Evolutionary conservation across 1,140 invertebrate species (phyloP).

Genomic region (Polypedilum pembai): DNA sequence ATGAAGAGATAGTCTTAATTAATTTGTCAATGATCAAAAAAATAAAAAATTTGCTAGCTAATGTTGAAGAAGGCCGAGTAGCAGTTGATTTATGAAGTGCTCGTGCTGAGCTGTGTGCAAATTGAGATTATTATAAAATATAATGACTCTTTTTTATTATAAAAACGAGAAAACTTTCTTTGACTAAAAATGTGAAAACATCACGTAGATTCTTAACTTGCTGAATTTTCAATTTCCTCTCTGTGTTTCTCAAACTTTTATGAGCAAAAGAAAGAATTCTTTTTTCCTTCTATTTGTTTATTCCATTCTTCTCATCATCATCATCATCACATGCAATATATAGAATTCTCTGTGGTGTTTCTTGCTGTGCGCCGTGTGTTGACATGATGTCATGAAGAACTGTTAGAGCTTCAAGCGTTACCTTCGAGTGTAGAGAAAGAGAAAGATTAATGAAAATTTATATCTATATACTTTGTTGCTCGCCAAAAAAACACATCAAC

Average conservation of each 20-base stretch:
- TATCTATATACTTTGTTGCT: not conserved
- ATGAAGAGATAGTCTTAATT: too few relatives aligned
- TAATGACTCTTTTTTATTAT: slow-evolving; percentile 11
- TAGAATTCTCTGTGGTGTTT: not conserved
- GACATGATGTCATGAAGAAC: slow-evolving; percentile 11
- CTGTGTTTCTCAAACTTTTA: not conserved
- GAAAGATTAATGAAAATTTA: not conserved
- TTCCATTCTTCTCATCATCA: not conserved
- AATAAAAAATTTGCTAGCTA: too few relatives aligned
- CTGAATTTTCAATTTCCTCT: slow-evolving; percentile 18
- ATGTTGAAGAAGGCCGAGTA: not conserved
- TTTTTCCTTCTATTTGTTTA: too few relatives aligned
- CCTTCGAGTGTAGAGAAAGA: not conserved
- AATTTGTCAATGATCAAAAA: too few relatives aligned
- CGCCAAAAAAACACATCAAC: not conserved
- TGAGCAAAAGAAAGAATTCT: too few relatives aligned
- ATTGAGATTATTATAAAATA: not conserved
- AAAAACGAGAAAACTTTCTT: slow-evolving; percentile 6
- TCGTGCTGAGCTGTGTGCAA: slow-evolving; percentile 1
- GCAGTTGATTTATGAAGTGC: not conserved
- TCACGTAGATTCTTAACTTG: slow-evolving; percentile 11
- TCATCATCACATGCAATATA: not conserved
- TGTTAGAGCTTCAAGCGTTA: not conserved
- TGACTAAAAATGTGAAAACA: not conserved
- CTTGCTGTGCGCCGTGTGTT: not conserved